Conservation (phyloP, 1,140 invertebrate species). For the Formica selysi region DNA sequence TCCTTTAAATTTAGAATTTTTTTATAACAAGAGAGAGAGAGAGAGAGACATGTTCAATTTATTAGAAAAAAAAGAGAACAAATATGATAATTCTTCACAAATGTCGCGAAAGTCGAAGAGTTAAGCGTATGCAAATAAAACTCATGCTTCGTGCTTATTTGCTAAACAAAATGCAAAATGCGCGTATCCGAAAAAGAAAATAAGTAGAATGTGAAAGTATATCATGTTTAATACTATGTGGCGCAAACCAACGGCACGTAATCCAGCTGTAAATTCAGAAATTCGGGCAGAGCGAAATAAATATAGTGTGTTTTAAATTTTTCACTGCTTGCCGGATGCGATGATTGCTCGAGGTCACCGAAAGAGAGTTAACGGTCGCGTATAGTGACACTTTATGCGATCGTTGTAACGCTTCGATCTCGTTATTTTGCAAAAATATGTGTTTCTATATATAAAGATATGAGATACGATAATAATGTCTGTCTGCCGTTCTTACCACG, state of each 20-base stretch:
- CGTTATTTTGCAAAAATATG: constrained; percentile 36
- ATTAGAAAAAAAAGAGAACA: too few species aligned
- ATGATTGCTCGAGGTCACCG: constrained; percentile 28
- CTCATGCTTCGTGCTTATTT: too few species aligned
- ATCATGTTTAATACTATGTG: too few species aligned
- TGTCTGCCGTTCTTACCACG: not conserved
- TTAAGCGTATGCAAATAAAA: too few species aligned
- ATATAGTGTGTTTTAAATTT: constrained; percentile 39
- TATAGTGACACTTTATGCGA: constrained; percentile 30
- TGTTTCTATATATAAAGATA: constrained; percentile 36
- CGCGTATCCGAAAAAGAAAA: too few species aligned
- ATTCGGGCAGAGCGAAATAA: constrained; percentile 32
- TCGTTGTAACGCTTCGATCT: not conserved
- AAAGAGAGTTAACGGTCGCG: constrained; percentile 14
- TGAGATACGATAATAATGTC: constrained; percentile 33
- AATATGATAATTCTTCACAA: too few species aligned
- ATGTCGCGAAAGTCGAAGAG: too few species aligned
- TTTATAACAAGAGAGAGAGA: too few species aligned
- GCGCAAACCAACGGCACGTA: not conserved
- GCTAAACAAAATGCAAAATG: too few species aligned
- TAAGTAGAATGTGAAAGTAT: too few species aligned
- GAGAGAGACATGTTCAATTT: too few species aligned
- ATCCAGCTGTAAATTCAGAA: constrained; percentile 39
- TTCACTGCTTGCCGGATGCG: not conserved
- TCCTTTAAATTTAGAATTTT: not conserved